Conservation (phyloP, 1,140 invertebrate genomes). For the Pomacea maculata region DNA sequence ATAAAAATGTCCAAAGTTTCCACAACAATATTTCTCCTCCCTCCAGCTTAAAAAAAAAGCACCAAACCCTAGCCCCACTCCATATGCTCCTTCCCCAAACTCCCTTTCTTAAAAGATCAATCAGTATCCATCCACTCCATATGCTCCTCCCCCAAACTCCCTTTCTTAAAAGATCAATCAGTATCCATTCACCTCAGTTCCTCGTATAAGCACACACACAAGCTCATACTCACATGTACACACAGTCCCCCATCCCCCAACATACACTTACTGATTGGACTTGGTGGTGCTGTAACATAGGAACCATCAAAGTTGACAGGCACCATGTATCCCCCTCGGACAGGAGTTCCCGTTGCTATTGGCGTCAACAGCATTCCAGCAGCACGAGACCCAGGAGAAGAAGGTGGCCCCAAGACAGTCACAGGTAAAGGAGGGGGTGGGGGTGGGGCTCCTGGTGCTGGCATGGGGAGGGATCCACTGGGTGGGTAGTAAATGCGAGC, state of each 20-base stretch:
- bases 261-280: constrained; percentile 45
- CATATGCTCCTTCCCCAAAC: no score
- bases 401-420: constrained; percentile 3
- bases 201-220: not conserved
- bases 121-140: not conserved
- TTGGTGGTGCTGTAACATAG: constrained; percentile 38
- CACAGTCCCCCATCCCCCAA: not conserved
- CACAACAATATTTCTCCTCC: not conserved
- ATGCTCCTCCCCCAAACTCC: no score
- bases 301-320: constrained; percentile 33
- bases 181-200: not conserved
- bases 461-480: constrained; percentile 27
- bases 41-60: not conserved
- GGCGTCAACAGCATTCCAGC: constrained; percentile 34
- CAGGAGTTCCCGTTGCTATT: constrained; percentile 45
- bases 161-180: not conserved
- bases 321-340: constrained; percentile 25
- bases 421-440: constrained; percentile 32
- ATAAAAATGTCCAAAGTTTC: not conserved
- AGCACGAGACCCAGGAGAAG: constrained; percentile 26
- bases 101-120: not conserved
- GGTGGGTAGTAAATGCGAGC: constrained; percentile 44
- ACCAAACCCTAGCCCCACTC: not conserved
- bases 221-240: not conserved
- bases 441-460: constrained; percentile 38